These are phyloP conservation scores for Liparis tanakae DNA, from an alignment of 2,797 vertebrate species.

Conservation along the genomic window DNA sequence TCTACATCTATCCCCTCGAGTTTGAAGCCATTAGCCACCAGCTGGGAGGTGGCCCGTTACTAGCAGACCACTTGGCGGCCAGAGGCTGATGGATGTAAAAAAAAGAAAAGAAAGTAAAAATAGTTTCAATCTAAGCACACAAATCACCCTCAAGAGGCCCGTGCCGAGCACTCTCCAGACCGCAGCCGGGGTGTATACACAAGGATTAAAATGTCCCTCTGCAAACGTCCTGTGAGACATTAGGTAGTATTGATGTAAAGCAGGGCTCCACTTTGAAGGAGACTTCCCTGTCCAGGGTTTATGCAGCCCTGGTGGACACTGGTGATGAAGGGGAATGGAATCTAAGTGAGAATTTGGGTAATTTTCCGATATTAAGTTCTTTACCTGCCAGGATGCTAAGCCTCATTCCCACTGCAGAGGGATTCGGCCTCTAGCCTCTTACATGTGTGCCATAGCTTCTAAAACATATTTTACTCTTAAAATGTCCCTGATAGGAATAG, in stretches of 20 bases:
- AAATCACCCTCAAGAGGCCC: slow-evolving; percentile 24
- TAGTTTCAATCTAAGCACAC: slow-evolving; percentile 44
- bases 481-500: background rate
- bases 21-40: slow-evolving; percentile 65
- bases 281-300: background rate
- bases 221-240: slow-evolving; percentile 21
- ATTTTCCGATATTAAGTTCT: background rate
- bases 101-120: background rate
- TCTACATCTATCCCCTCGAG: slow-evolving; percentile 43
- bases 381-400: too few species aligned
- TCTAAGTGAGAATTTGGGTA: background rate
- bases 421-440: too few species aligned
- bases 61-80: slow-evolving; percentile 27
- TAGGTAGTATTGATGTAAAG: slow-evolving; percentile 24
- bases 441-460: background rate
- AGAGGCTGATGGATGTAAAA: slow-evolving; percentile 17
- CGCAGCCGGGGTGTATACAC: slow-evolving; percentile 8
- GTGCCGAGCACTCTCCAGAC: slow-evolving; percentile 8
- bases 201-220: slow-evolving; percentile 42
- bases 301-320: background rate
- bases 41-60: slow-evolving; percentile 50
- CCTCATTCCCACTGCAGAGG: too few species aligned
- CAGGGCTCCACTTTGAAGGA: slow-evolving; percentile 20
- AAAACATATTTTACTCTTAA: too few species aligned
- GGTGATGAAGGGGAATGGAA: background rate